These are phyloP conservation scores for Epinephelus moara DNA, from an alignment of 2,113 vertebrate species.

Conservation along the genomic window DNA sequence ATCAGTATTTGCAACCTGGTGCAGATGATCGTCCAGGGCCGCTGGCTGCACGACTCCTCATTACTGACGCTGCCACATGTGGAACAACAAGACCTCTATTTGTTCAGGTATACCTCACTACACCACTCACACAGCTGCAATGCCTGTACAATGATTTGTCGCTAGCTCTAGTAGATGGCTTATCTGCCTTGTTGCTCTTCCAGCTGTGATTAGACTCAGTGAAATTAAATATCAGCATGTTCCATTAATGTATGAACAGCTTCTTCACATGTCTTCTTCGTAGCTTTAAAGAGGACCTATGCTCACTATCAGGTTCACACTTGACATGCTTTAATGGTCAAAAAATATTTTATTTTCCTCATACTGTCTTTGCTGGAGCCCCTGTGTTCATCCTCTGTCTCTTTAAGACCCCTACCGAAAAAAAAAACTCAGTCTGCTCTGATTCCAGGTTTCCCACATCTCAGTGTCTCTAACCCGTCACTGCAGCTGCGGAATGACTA, in stretches of 20 bases:
- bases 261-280: neutral
- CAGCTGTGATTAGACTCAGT: neutral
- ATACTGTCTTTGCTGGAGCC: too few relatives aligned
- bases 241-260: neutral
- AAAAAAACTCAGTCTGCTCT: too few relatives aligned
- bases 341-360: too few relatives aligned
- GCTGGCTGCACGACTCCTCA: constrained; percentile 93
- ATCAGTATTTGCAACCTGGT: constrained; percentile 92
- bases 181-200: neutral
- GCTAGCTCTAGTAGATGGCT: neutral
- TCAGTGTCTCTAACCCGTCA: too few relatives aligned
- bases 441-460: too few relatives aligned
- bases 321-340: too few relatives aligned
- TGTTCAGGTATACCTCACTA: constrained; percentile 88
- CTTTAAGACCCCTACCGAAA: too few relatives aligned
- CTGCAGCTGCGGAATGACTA: too few relatives aligned
- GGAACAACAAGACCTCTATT: constrained; percentile 89
- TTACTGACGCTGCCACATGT: constrained; percentile 92
- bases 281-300: too few relatives aligned
- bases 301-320: too few relatives aligned
- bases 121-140: neutral
- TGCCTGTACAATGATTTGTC: neutral
- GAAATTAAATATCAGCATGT: neutral
- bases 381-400: too few relatives aligned
- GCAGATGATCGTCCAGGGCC: constrained; percentile 96